Percentiles rank a stretch among this genome's conserved stretches.
These are phyloP conservation scores for Riparia riparia DNA, from an alignment of 2,113 vertebrate genomes.

Conservation along the genomic window DNA sequence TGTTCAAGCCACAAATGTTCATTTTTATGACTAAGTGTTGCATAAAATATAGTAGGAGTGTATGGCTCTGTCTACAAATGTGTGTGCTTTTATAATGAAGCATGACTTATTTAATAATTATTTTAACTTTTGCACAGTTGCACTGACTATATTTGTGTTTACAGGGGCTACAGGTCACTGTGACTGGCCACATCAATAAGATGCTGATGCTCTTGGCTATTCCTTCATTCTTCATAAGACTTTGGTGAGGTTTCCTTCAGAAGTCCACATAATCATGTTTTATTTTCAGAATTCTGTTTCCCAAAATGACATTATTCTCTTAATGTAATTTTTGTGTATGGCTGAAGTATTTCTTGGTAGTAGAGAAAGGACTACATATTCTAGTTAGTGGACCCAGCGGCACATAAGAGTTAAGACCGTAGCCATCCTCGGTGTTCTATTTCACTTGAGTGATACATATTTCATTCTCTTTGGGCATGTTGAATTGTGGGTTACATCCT, in stretches of 20 bases:
- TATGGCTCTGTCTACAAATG: background rate
- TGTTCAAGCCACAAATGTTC: background rate
- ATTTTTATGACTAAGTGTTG: background rate
- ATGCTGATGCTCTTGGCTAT: background rate
- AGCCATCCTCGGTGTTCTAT: background rate
- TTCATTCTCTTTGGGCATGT: rapidly evolving
- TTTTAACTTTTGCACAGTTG: background rate
- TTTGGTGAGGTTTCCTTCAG: background rate
- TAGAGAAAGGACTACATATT: background rate
- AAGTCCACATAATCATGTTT: background rate
- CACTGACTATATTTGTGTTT: background rate
- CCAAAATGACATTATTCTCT: background rate
- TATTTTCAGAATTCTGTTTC: background rate
- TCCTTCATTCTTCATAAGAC: background rate
- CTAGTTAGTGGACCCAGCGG: background rate
- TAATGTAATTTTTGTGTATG: background rate
- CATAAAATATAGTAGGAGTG: background rate
- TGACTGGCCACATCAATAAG: background rate
- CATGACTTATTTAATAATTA: background rate
- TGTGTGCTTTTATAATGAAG: background rate
- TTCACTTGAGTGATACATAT: background rate
- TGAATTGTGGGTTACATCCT: background rate
- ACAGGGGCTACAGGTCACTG: background rate
- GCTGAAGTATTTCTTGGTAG: background rate
- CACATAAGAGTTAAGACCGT: background rate